Conservation (phyloP, 2,797 vertebrate species). For the Intellagama lesueurii region DNA sequence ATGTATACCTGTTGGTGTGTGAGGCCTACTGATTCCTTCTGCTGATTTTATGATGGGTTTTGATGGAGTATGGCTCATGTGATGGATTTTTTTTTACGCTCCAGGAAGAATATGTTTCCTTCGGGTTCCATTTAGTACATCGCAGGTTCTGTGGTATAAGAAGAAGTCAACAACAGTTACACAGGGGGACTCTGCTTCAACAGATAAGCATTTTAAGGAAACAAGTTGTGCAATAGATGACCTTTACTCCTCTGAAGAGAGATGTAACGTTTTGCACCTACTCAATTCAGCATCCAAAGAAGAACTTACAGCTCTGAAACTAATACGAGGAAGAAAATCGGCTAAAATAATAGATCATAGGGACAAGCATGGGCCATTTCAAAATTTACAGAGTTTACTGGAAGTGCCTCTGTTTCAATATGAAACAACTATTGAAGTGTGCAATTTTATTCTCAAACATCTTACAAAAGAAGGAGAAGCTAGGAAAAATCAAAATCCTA, state of each 20-base stretch:
- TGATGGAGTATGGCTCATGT: background rate
- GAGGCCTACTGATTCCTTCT: background rate
- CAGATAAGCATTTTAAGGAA: conserved; percentile 33
- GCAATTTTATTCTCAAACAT: conserved; percentile 81
- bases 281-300: conserved; percentile 77
- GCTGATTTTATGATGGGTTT: background rate
- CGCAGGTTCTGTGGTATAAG: conserved; percentile 77
- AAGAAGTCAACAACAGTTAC: conserved; percentile 71
- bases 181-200: conserved; percentile 54
- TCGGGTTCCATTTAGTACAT: conserved; percentile 10
- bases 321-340: conserved; percentile 79
- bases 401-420: conserved; percentile 80
- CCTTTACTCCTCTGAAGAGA: conserved; percentile 81
- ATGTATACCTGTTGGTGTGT: background rate
- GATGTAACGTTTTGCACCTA: conserved; percentile 76
- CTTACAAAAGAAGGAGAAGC: conserved; percentile 67
- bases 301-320: conserved; percentile 77
- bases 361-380: conserved; percentile 80
- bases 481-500: conserved; percentile 62
- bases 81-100: background rate
- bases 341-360: conserved; percentile 77
- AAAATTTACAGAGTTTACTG: conserved; percentile 77
- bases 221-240: conserved; percentile 72
- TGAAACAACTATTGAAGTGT: conserved; percentile 79
- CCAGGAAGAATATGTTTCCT: conserved; percentile 30